A percentile compares a stretch with the other conserved stretches of the same genome.
Evolutionary conservation across 2,888 invertebrate species (phyloP).

Genomic region (Ophioninae sp.): DNA sequence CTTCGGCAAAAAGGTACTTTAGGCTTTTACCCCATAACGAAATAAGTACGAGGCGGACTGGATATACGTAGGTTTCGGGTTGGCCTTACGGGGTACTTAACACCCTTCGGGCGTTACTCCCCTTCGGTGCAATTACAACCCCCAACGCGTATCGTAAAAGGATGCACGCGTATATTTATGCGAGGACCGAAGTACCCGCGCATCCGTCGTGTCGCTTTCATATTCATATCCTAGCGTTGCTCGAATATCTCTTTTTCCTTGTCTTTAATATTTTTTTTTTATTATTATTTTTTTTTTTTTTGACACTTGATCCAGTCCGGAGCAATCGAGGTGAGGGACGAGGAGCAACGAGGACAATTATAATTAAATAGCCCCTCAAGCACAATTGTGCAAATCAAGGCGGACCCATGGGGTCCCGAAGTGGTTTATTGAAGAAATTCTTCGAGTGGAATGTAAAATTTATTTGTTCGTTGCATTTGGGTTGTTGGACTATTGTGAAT

Average conservation of each 20-base stretch:
- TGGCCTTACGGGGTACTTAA: constrained; percentile 52
- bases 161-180: constrained; percentile 21
- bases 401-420: neutral
- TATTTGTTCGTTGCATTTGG: neutral
- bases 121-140: constrained; percentile 39
- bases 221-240: neutral
- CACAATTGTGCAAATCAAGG: constrained; percentile 15
- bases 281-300: constrained; percentile 20
- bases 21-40: constrained; percentile 1
- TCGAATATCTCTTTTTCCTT: neutral
- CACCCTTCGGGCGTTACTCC: constrained; percentile 45
- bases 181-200: neutral
- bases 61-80: constrained; percentile 31
- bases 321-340: neutral
- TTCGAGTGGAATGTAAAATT: neutral
- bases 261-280: constrained; percentile 19
- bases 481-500: too few species aligned
- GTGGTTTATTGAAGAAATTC: neutral
- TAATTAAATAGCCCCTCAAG: constrained; percentile 53
- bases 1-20: constrained; percentile 17
- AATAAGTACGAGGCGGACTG: constrained; percentile 2
- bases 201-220: constrained; percentile 8
- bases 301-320: constrained; percentile 38
- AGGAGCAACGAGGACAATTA: constrained; percentile 8
- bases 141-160: constrained; percentile 6